Evolutionary conservation across 2,113 vertebrate species (phyloP), one percentile per base, ranked within the genome.

Genomic region (Pterocles burchelli): DNA sequence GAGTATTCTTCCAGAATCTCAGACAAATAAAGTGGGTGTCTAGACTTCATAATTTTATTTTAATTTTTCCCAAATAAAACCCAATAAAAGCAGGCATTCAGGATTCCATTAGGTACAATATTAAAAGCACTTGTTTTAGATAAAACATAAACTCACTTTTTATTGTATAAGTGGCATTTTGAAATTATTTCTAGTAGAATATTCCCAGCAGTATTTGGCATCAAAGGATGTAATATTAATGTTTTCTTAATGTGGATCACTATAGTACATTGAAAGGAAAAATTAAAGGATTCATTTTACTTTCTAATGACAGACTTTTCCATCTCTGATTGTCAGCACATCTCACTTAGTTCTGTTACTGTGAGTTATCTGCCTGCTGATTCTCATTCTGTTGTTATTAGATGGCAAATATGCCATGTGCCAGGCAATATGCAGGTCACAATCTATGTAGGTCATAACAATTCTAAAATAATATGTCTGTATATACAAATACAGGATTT

Each of bases 341-440:
- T 89, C 85, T 94, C 76, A 75, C 90, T 96, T 88, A 90, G 65
- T 90, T 86, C 82, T 95, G 71, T 86, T 90, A 77, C 66, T 95
- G 45, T 62, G 88, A 89, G 88, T 95, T 95, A 80, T 85, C 87
- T 92, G 92, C 96, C 95, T 97, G 96, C 96, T 96, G 95, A 89
- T 81, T 95, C 45, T 76, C 96, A 96, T 96, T 96, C 96, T 97
- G 97, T 89, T 95, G 81, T 95, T 95, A 90, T 86, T 93, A 93
- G 92, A 90, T 74, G 92, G 91, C 91, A 97, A 67, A 93, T 82
- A 54, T 66, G 63, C 88, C 90, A 62, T 70, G 92, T 97, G 97
- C 94, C 81, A 86, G 77, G 88, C 92, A 68, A 43, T 93, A 46
- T 15, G 9, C 57, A 88, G 96, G 93, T 97, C 96, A 95, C 31